A percentile compares a stretch with the other conserved stretches of the same genome.
phyloP scores from a whole-genome alignment of 2,113 vertebrate genomes.

The Apeltes quadracus region DNA sequence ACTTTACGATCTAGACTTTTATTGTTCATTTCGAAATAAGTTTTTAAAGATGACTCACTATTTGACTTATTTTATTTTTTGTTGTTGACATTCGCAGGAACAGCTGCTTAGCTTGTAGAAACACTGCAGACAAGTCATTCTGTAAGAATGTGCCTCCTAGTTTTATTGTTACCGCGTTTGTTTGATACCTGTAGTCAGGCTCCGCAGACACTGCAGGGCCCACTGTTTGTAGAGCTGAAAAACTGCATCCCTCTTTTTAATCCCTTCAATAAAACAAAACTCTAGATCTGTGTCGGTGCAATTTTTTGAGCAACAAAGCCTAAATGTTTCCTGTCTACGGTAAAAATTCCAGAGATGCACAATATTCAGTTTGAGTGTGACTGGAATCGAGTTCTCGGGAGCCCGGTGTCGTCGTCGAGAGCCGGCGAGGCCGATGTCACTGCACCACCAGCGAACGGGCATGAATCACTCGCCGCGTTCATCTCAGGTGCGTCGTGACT shows the following conservation, averaged over 20 bases:
- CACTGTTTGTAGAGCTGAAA: constrained; percentile 39
- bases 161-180: constrained; percentile 64
- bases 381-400: not conserved
- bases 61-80: constrained; percentile 43
- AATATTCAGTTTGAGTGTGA: not conserved
- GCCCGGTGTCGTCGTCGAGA: not conserved
- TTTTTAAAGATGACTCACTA: constrained; percentile 26
- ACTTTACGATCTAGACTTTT: constrained; percentile 48
- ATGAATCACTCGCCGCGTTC: not conserved
- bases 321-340: not conserved
- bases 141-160: constrained; percentile 71
- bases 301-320: constrained; percentile 50
- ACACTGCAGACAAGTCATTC: constrained; percentile 71
- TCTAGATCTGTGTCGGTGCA: constrained; percentile 33
- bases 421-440: not conserved
- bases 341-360: not conserved
- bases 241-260: constrained; percentile 61
- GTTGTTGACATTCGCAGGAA: constrained; percentile 24
- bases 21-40: constrained; percentile 42
- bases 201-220: constrained; percentile 48
- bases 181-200: constrained; percentile 55
- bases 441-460: not conserved
- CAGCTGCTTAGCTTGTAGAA: constrained; percentile 57
- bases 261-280: constrained; percentile 66
- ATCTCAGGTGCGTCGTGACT: not conserved